Base-by-base conservation (phyloP, 2,113 vertebrate genomes). In the Actenoides hombroni region DNA sequence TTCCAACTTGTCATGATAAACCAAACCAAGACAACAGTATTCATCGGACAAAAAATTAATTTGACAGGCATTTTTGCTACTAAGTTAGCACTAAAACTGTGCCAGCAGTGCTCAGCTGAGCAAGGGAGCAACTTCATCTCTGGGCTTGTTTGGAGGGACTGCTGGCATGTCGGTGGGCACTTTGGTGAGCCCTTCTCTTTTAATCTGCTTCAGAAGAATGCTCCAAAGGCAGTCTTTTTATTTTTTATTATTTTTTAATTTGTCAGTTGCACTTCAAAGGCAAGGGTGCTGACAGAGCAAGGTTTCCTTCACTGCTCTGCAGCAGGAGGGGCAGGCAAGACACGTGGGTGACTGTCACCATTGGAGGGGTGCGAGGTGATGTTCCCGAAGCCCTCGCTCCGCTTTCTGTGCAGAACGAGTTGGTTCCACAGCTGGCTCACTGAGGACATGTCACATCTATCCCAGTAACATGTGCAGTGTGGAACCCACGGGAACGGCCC, bases 1-100 rank as follows among this genome's bases (percentile, higher is more conserved):
- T 94, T 83, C 71, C 56, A 83, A 33, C 73, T 83, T 92, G 64
- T 81, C 73, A 64, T 13, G 75, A 77, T 64, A 88, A 86, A 90
- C 42, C 53, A 68, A 37, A 48, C 31, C 23, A 74, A 80, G 67
- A 61, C 0, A 2, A 63, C 37, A 61, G 7, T 39, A 64, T 86
- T 90, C 42, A 53, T 88, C 76, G n/a, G 69, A 39, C 4, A 14
- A 57, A 48, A 51, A 95, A n/a, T 78, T 21, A 88, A 53, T 86
- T 40, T 92, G 79, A 86, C 76, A 86, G 85, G 60, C 1, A 1
- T 51, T 88, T 92, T 49, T 88, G n/a, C n/a, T n/a, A n/a, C n/a
- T n/a, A n/a, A n/a, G n/a, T n/a, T n/a, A n/a, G 37, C 63, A 33
- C 15, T 61, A 17, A 29, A 29, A 85, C 10, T 6, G 16, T 79